Conservation (phyloP, 1,140 invertebrate species). For the Drosophila santomea region DNA sequence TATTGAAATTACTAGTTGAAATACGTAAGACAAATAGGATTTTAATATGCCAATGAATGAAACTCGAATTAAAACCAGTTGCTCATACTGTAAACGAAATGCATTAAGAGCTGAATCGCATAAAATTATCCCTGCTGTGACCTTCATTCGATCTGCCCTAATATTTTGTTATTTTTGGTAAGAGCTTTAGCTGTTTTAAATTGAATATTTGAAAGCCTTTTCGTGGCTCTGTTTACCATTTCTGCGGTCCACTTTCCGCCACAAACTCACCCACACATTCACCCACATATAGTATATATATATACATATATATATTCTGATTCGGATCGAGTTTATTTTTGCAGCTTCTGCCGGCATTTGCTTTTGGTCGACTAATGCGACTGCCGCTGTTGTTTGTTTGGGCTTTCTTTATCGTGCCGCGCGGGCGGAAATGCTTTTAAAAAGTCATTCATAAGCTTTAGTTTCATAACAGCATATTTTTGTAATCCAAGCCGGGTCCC, state of each 20-base stretch:
- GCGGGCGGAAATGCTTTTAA: constrained; percentile 67
- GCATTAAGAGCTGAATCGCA: not conserved
- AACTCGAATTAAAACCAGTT: constrained; percentile 9
- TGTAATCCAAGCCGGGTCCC: constrained; percentile 54
- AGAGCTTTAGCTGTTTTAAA: constrained; percentile 36
- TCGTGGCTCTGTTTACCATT: constrained; percentile 22
- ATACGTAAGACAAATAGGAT: constrained; percentile 14
- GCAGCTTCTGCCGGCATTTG: constrained; percentile 26
- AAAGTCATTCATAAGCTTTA: constrained; percentile 76
- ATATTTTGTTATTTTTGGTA: constrained; percentile 39
- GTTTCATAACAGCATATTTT: constrained; percentile 69
- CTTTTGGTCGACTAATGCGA: constrained; percentile 48
- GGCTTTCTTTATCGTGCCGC: constrained; percentile 40
- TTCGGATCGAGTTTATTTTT: constrained; percentile 35
- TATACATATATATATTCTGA: constrained; percentile 12
- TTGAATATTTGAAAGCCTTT: constrained; percentile 45
- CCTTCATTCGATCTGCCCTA: constrained; percentile 14
- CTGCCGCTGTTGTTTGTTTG: constrained; percentile 56
- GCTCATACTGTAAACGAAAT: not conserved
- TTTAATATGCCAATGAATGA: constrained; percentile 3
- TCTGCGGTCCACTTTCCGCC: constrained; percentile 15
- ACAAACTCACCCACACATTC: not conserved
- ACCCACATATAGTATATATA: not conserved
- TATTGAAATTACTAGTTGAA: constrained; percentile 12
- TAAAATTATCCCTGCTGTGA: not conserved